A percentile compares a stretch with the other conserved stretches of the same genome.
Conservation (phyloP, 1,140 invertebrate species). For the Magallana gigas region DNA sequence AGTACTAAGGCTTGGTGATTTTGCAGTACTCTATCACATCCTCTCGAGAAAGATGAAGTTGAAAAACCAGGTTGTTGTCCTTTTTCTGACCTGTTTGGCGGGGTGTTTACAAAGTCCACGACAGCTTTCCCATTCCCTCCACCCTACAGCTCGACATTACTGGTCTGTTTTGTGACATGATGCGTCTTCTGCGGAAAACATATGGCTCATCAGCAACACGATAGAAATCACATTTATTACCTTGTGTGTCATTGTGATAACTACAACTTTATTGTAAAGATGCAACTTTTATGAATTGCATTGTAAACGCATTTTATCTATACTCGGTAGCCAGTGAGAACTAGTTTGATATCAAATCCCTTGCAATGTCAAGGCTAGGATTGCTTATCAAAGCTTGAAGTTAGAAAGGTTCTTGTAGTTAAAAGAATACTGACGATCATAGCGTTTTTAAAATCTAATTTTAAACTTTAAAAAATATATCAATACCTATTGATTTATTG, state of each 20-base stretch:
- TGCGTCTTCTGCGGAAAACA: not conserved
- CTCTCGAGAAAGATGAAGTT: not conserved
- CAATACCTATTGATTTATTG: too few species aligned
- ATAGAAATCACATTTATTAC: not conserved
- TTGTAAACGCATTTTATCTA: too few species aligned
- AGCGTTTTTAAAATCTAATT: too few species aligned
- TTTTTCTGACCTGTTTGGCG: not conserved
- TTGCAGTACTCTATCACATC: constrained; percentile 1
- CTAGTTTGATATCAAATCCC: too few species aligned
- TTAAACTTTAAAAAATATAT: too few species aligned
- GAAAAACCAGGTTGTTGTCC: not conserved
- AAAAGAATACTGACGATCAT: too few species aligned
- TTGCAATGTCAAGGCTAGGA: too few species aligned
- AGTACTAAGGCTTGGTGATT: not conserved
- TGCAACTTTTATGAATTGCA: not conserved
- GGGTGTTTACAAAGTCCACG: not conserved
- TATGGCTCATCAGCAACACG: not conserved
- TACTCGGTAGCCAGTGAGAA: too few species aligned
- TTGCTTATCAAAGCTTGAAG: too few species aligned
- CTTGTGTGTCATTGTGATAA: too few species aligned
- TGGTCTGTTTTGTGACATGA: not conserved
- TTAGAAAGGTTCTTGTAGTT: too few species aligned
- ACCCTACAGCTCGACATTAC: not conserved
- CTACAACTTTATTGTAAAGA: not conserved
- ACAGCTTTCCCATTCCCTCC: not conserved